These are phyloP conservation scores for Tetropium fuscum DNA, from an alignment of 2,888 invertebrate genomes.

Conservation along the genomic window DNA sequence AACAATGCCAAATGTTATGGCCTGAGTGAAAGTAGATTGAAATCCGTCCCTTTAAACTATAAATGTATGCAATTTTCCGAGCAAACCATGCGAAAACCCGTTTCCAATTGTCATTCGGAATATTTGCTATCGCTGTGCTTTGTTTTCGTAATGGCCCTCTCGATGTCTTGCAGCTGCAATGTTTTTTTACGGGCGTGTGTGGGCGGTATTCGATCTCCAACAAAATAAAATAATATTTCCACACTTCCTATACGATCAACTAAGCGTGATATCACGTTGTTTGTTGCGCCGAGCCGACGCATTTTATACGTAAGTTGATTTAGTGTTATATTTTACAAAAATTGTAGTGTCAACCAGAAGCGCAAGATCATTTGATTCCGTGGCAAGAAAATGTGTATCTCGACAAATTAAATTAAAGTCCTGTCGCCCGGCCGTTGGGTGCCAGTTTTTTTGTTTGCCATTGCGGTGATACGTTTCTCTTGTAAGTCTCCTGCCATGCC, in stretches of 20 bases:
- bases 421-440: background rate
- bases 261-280: no score
- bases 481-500: background rate
- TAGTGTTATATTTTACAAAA: no score
- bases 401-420: conserved; percentile 3
- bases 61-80: conserved; percentile 50
- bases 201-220: background rate
- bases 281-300: no score
- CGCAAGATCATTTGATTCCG: no score
- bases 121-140: conserved; percentile 44
- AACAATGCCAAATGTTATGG: conserved; percentile 27
- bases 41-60: conserved; percentile 40
- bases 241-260: no score
- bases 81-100: conserved; percentile 50
- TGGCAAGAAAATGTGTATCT: no score
- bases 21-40: conserved; percentile 35
- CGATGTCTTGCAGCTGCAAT: conserved; percentile 13
- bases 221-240: no score
- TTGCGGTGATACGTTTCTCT: background rate
- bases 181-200: background rate
- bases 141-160: conserved; percentile 34
- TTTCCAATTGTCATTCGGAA: conserved; percentile 40
- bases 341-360: no score
- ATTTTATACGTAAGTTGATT: no score
- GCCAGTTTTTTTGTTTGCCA: background rate